These are phyloP conservation scores for Cochlearius cochlearius DNA, from an alignment of 2,113 vertebrate species.

Conservation along the genomic window DNA sequence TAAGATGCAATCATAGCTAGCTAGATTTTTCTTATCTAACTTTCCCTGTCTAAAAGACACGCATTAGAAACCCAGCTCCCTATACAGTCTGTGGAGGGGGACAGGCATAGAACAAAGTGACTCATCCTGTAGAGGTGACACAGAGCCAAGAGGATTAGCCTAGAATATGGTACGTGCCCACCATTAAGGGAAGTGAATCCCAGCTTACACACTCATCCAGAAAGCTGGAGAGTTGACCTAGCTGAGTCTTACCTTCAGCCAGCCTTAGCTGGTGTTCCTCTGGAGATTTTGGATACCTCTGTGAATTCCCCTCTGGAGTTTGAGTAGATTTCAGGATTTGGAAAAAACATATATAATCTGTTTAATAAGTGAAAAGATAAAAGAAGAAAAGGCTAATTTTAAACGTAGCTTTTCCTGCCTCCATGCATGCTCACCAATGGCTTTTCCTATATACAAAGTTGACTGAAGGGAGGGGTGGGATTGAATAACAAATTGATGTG, in stretches of 20 bases:
- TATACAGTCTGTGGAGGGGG: not conserved
- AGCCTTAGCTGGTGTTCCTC: not conserved
- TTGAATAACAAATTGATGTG: slow-evolving; percentile 80
- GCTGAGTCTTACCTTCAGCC: not conserved
- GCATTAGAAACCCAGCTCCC: not conserved
- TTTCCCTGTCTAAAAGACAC: not conserved
- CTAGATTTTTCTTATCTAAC: not conserved
- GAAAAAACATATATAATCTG: not conserved
- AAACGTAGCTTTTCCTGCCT: slow-evolving; percentile 7
- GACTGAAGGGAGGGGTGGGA: slow-evolving; percentile 78
- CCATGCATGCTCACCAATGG: not conserved
- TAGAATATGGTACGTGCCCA: not conserved
- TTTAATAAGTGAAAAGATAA: slow-evolving; percentile 7
- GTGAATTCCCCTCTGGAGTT: not conserved
- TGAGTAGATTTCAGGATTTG: not conserved
- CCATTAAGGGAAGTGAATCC: not conserved
- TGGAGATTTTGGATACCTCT: not conserved
- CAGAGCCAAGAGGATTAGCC: not conserved
- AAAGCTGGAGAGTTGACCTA: not conserved
- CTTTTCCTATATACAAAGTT: slow-evolving; percentile 68
- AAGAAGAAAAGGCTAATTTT: not conserved
- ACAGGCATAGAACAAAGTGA: not conserved
- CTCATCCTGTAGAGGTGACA: not conserved
- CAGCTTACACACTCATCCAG: not conserved
- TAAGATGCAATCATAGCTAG: not conserved